Conservation (phyloP, 1,140 invertebrate genomes). For the Drosophila repleta region DNA sequence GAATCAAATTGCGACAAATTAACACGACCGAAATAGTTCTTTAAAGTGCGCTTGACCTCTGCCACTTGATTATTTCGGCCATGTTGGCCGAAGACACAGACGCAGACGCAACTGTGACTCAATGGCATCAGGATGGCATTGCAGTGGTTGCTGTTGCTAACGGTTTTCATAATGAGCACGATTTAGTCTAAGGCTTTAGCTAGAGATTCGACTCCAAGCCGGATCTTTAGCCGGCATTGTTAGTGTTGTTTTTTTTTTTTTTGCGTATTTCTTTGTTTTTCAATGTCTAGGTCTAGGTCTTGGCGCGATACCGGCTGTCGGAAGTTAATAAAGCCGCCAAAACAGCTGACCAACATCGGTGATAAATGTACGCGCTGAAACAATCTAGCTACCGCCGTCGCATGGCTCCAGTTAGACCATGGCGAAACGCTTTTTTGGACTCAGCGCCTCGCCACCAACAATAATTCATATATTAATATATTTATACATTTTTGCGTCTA, state of each 20-base stretch:
- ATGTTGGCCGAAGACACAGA: conserved; percentile 31
- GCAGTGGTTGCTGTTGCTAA: conserved; percentile 27
- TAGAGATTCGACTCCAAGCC: conserved; percentile 2
- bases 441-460: conserved; percentile 35
- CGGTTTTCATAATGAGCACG: conserved; percentile 23
- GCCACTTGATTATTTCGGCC: conserved; percentile 64
- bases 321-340: conserved; percentile 52
- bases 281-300: conserved; percentile 74
- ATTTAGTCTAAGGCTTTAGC: conserved; percentile 6
- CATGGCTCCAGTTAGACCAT: conserved; percentile 43
- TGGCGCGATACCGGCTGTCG: conserved; percentile 50
- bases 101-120: conserved; percentile 8
- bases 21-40: conserved; percentile 66
- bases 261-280: conserved; percentile 27
- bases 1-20: conserved; percentile 68
- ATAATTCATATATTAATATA: conserved; percentile 37
- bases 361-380: conserved; percentile 60
- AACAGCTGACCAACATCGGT: conserved; percentile 70
- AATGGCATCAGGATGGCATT: conserved; percentile 39
- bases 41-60: conserved; percentile 71
- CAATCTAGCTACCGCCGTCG: conserved; percentile 37
- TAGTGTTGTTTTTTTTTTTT: neutral
- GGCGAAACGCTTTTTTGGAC: conserved; percentile 42
- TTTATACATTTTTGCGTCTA: conserved; percentile 19
- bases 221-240: conserved; percentile 11